A percentile compares a stretch with the other conserved stretches of the same genome.
Conservation (phyloP, 2,113 vertebrate genomes). For the Kryptolebias marmoratus region DNA sequence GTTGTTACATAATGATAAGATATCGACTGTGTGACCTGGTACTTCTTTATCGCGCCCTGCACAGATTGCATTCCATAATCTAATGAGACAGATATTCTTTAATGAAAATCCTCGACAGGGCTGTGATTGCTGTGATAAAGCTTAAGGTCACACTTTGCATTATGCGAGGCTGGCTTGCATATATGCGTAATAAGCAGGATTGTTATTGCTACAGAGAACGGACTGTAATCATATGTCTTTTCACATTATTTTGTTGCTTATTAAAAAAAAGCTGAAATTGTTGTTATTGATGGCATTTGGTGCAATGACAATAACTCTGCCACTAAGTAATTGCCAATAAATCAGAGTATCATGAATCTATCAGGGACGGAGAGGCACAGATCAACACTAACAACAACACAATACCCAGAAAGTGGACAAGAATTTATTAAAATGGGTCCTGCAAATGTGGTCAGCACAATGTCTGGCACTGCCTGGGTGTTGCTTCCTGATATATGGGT, state of each 20-base stretch:
- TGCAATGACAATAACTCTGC: constrained; percentile 14
- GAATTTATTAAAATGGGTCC: constrained; percentile 37
- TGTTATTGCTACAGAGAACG: constrained; percentile 42
- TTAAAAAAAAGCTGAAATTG: constrained; percentile 37
- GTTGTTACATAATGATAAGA: constrained; percentile 69
- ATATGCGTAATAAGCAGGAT: constrained; percentile 31
- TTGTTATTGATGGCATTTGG: constrained; percentile 1
- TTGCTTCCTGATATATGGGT: constrained; percentile 35
- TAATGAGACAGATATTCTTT: constrained; percentile 76
- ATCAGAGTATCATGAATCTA: constrained; percentile 24
- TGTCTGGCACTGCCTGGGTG: constrained; percentile 28
- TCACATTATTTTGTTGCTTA: constrained; percentile 51
- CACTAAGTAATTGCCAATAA: constrained; percentile 51
- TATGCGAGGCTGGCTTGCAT: constrained; percentile 35
- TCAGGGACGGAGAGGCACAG: constrained; percentile 3
- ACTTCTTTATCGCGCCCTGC: constrained; percentile 64
- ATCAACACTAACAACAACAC: constrained; percentile 25
- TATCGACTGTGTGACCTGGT: constrained; percentile 72
- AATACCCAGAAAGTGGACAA: constrained; percentile 25
- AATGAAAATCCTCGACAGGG: constrained; percentile 68
- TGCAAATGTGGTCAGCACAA: constrained; percentile 43
- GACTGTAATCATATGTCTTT: constrained; percentile 46
- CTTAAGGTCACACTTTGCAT: constrained; percentile 65
- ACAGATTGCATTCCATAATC: constrained; percentile 75
- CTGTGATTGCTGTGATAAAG: constrained; percentile 66